Evolutionary conservation across 2,113 vertebrate species (phyloP).

Genomic region (Pardalotus punctatus): DNA sequence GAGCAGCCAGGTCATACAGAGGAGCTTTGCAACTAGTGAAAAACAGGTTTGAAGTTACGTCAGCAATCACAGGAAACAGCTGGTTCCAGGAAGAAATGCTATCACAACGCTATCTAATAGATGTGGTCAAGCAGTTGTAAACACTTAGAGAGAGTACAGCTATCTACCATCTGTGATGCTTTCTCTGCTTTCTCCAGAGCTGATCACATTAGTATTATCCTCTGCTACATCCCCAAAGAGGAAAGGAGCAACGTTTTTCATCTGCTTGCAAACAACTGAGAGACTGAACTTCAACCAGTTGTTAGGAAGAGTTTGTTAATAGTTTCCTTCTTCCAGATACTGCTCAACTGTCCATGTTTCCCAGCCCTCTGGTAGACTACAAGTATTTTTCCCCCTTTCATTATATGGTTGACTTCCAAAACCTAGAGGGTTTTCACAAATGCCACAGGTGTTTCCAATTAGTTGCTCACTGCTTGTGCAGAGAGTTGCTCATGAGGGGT

Average conservation of each 20-base stretch:
- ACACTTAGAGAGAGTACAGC: not conserved
- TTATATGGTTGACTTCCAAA: not conserved
- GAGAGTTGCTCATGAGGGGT: not conserved
- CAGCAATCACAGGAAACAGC: not conserved
- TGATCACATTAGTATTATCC: not conserved
- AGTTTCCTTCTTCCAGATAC: not conserved
- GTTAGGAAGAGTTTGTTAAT: not conserved
- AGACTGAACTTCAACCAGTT: not conserved
- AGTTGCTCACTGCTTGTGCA: not conserved
- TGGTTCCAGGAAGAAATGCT: not conserved
- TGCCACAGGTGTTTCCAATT: not conserved
- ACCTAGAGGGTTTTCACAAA: not conserved
- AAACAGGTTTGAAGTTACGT: not conserved
- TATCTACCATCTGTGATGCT: not conserved
- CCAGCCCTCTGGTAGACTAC: not conserved
- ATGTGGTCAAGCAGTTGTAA: not conserved
- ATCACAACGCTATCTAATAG: not conserved
- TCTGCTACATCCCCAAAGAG: not conserved
- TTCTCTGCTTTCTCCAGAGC: not conserved
- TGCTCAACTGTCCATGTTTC: not conserved
- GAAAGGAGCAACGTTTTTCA: not conserved
- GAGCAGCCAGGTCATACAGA: constrained; percentile 94
- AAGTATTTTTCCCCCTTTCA: not conserved
- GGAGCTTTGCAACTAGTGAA: constrained; percentile 89
- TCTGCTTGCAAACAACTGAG: not conserved